Evolutionary conservation across 2,797 vertebrate species (phyloP).

Genomic region (Phataginus tricuspis): DNA sequence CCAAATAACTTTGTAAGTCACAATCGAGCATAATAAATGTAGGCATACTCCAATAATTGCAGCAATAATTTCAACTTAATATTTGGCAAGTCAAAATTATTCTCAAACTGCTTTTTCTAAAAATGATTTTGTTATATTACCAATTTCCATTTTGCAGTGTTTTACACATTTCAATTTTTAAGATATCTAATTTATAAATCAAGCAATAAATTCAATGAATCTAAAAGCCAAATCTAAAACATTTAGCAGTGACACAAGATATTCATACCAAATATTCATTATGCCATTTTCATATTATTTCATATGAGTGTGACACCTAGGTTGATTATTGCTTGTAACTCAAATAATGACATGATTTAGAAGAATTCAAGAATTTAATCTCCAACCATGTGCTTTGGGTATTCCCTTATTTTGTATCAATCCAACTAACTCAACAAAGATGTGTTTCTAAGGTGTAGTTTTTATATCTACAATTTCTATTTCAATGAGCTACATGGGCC

Average conservation of each 20-base stretch:
- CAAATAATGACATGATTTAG: constrained; percentile 54
- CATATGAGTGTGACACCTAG: constrained; percentile 81
- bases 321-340: constrained; percentile 77
- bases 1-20: neutral
- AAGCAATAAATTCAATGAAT: neutral
- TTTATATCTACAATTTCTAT: constrained; percentile 71
- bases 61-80: neutral
- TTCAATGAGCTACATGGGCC: constrained; percentile 76
- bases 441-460: neutral
- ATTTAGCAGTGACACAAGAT: neutral
- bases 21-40: neutral
- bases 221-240: neutral
- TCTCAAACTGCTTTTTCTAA: neutral
- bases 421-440: constrained; percentile 59
- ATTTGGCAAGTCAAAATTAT: neutral
- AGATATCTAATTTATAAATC: neutral
- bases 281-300: neutral
- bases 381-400: constrained; percentile 66
- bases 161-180: neutral
- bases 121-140: neutral
- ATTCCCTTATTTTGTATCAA: constrained; percentile 72
- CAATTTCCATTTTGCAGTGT: constrained; percentile 3
- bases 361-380: constrained; percentile 74
- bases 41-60: neutral
- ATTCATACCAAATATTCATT: constrained; percentile 3